Evolutionary conservation across 2,113 vertebrate genomes (phyloP).

Genomic region (Sitta europaea): DNA sequence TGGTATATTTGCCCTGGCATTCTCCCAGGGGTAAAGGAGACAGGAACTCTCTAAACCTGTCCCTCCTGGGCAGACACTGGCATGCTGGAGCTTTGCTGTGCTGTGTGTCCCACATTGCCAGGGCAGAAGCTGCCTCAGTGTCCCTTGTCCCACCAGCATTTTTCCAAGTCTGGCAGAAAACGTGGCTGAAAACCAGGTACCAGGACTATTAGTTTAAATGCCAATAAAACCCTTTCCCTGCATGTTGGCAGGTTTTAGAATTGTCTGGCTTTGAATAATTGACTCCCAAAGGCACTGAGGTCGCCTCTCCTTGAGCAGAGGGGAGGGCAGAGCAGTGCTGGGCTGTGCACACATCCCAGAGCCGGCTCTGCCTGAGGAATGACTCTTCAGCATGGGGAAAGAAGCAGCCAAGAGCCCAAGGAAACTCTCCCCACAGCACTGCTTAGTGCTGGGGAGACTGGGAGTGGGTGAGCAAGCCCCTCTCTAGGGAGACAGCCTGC

Average conservation of each 20-base stretch:
- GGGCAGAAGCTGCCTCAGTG: not conserved
- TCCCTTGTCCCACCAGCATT: not conserved
- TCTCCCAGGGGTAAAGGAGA: not conserved
- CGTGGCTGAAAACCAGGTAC: not conserved
- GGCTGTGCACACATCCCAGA: not conserved
- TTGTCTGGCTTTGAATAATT: not conserved
- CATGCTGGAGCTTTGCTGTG: not conserved
- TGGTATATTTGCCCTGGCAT: not conserved
- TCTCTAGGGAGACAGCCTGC: rapidly evolving
- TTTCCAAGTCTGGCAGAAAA: not conserved
- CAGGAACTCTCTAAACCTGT: not conserved
- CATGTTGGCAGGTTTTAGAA: not conserved
- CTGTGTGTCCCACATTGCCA: rapidly evolving
- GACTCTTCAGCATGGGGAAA: rapidly evolving
- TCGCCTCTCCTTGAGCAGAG: not conserved
- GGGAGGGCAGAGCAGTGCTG: not conserved
- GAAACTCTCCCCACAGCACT: not conserved
- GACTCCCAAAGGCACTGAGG: not conserved
- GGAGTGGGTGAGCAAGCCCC: not conserved
- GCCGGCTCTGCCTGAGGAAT: no score
- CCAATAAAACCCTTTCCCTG: not conserved
- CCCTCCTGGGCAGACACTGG: not conserved
- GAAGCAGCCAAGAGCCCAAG: not conserved
- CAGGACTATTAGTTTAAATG: not conserved
- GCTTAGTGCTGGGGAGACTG: not conserved